Conservation (phyloP, 2,113 vertebrate species). For the Pachycephala philippinensis region DNA sequence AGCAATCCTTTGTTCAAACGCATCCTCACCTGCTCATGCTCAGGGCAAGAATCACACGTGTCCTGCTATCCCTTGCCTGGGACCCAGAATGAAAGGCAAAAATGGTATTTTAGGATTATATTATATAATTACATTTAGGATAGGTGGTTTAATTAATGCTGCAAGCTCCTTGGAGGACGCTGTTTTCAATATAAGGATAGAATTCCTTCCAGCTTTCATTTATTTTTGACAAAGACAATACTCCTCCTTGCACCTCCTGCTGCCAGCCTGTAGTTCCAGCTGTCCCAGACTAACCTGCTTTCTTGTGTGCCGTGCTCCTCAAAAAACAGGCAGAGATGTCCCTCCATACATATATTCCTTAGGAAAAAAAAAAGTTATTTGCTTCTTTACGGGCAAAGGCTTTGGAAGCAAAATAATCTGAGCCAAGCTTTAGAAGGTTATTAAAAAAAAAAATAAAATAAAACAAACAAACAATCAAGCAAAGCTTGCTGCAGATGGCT, state of each 20-base stretch:
- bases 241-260: background rate
- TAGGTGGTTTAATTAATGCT: background rate
- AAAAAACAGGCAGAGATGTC: background rate
- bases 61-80: background rate
- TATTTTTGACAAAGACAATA: conserved; percentile 17
- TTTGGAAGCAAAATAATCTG: conserved; percentile 1
- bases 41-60: background rate
- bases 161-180: background rate
- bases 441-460: background rate
- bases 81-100: background rate
- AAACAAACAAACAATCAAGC: conserved; percentile 21
- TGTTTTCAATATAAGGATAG: background rate
- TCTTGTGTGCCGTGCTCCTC: background rate
- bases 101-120: background rate
- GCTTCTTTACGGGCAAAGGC: background rate
- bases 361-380: background rate
- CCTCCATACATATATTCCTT: background rate
- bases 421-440: background rate
- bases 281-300: conserved; percentile 26
- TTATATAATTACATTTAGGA: too few relatives aligned
- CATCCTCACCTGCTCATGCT: background rate
- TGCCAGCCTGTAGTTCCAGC: background rate
- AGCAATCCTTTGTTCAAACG: background rate
- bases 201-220: conserved; percentile 2
- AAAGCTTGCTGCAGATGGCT: conserved; percentile 2